Percentiles rank a stretch among this genome's conserved stretches.
Evolutionary conservation across 2,113 vertebrate genomes (phyloP).

Genomic region (Pterocles gutturalis): DNA sequence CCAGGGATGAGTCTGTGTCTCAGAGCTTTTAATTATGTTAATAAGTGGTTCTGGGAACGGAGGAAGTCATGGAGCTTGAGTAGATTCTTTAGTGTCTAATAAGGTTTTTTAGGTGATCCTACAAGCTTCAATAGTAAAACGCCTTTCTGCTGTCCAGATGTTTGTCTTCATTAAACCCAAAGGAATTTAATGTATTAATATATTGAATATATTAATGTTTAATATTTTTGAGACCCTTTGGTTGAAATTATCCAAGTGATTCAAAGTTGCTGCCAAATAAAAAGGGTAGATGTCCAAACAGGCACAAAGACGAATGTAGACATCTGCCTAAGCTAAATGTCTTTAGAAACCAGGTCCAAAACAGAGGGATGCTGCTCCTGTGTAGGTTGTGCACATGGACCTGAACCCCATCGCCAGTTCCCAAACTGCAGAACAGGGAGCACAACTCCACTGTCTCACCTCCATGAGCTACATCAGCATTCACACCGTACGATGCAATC

Average conservation of each 20-base stretch:
- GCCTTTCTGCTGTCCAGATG: background rate
- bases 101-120: background rate
- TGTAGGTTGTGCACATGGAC: background rate
- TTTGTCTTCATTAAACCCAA: background rate
- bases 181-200: background rate
- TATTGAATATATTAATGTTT: background rate
- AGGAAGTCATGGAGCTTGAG: background rate
- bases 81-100: background rate
- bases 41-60: rapidly evolving
- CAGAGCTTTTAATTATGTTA: background rate
- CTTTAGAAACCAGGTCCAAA: background rate
- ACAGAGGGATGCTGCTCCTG: background rate
- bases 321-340: background rate
- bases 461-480: rapidly evolving
- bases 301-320: rapidly evolving
- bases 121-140: background rate
- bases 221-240: background rate
- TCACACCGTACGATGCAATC: rapidly evolving
- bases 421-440: background rate
- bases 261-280: background rate
- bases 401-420: background rate
- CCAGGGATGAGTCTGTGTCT: background rate
- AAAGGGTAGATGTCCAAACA: background rate
- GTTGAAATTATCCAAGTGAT: background rate
- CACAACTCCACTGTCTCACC: background rate